Percentiles rank a stretch among this genome's conserved stretches.
phyloP scores from a whole-genome alignment of 2,113 vertebrate genomes.

The Poecile atricapillus region DNA sequence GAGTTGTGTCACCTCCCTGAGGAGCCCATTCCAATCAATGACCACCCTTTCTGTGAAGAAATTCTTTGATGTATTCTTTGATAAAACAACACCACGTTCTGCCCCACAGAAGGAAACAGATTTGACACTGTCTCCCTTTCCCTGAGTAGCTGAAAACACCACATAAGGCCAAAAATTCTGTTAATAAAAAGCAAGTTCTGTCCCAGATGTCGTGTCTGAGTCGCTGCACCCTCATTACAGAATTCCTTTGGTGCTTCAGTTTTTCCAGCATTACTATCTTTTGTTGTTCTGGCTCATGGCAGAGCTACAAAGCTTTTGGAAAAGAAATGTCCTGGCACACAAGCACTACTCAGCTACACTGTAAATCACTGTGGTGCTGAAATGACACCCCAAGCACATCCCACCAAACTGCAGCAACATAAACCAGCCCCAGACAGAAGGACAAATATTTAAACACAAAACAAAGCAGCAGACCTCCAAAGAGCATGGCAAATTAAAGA shows the following conservation, averaged over 20 bases:
- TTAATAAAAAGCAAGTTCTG: neutral
- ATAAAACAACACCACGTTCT: neutral
- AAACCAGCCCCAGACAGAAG: neutral
- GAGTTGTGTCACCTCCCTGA: neutral
- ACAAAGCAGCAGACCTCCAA: neutral
- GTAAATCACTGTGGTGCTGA: neutral
- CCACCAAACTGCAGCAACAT: neutral
- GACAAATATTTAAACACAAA: neutral
- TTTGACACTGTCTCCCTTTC: neutral
- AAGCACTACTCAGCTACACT: accelerated
- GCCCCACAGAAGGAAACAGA: neutral
- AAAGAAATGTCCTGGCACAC: neutral
- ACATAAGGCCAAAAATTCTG: neutral
- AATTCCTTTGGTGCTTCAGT: neutral
- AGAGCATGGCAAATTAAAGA: neutral
- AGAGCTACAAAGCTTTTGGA: neutral
- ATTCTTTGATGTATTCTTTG: neutral
- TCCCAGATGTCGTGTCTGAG: neutral
- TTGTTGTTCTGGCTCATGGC: neutral
- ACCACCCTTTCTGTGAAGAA: neutral
- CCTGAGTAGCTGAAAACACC: neutral
- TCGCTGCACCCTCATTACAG: accelerated
- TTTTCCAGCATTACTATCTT: neutral
- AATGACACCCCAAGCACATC: accelerated
- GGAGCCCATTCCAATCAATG: neutral